Evolutionary conservation across 2,888 invertebrate species (phyloP).

Genomic region (Belgica antarctica): DNA sequence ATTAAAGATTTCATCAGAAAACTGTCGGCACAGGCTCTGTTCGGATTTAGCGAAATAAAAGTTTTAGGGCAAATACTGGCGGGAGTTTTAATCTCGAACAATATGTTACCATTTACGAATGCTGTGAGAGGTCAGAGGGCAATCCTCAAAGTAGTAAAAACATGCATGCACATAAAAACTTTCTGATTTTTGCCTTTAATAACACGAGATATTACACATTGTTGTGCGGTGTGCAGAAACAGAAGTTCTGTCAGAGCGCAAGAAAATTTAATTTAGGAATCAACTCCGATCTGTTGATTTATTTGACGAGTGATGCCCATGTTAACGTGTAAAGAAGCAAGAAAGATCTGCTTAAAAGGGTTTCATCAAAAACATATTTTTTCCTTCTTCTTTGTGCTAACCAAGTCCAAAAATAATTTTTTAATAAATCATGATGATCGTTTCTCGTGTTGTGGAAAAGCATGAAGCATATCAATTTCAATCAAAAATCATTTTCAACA

Average conservation of each 20-base stretch:
- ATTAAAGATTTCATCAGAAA: conserved; percentile 42
- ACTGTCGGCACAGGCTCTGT: neutral
- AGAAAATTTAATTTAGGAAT: conserved; percentile 20
- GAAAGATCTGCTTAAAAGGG: neutral
- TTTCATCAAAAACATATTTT: neutral
- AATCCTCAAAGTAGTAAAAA: conserved; percentile 40
- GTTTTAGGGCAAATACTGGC: conserved; percentile 39
- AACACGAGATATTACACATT: conserved; percentile 19
- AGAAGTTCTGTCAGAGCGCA: conserved; percentile 13
- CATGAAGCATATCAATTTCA: conserved; percentile 38
- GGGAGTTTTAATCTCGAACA: conserved; percentile 42
- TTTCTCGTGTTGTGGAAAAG: neutral
- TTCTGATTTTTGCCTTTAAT: conserved; percentile 22
- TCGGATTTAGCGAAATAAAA: conserved; percentile 20
- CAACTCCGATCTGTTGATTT: conserved; percentile 16
- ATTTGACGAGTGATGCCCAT: neutral
- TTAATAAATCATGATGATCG: conserved; percentile 36
- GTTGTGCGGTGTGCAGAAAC: conserved; percentile 11
- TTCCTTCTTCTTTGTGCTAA: neutral
- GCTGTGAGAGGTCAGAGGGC: conserved; percentile 35
- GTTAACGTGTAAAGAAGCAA: neutral
- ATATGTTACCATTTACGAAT: conserved; percentile 44
- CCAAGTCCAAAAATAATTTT: conserved; percentile 2
- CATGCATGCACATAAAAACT: conserved; percentile 33
- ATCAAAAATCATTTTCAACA: conserved; percentile 23